Percentiles rank a stretch among this genome's conserved stretches.
phyloP scores from a whole-genome alignment of 2,113 vertebrate genomes.

The Serinus canaria region DNA sequence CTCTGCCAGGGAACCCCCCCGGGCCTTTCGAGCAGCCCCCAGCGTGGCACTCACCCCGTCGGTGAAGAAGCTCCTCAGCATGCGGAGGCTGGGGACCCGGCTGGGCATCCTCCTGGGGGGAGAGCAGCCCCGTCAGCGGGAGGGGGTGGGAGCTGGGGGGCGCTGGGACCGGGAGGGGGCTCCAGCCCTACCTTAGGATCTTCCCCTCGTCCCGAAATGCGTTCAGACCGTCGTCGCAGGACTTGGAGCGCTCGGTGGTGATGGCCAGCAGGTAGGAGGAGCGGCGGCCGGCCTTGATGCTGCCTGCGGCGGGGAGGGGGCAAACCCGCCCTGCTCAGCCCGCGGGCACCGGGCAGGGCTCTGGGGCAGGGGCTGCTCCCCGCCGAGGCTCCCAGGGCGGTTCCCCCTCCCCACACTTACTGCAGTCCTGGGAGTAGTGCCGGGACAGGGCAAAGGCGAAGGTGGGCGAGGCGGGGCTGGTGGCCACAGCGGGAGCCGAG shows the following conservation, averaged over 20 bases:
- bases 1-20: no score
- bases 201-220: constrained; percentile 89
- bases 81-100: constrained; percentile 84
- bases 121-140: constrained; percentile 21
- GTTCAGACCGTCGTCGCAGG: constrained; percentile 95
- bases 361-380: neutral
- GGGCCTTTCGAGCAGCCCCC: neutral
- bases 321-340: neutral
- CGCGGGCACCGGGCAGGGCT: rapidly evolving
- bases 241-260: constrained; percentile 96
- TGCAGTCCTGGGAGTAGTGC: constrained; percentile 95
- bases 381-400: rapidly evolving
- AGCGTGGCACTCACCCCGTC: constrained; percentile 83
- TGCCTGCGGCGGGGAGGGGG: constrained; percentile 73
- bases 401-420: constrained; percentile 75
- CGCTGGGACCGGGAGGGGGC: rapidly evolving
- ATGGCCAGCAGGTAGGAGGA: constrained; percentile 98
- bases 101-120: constrained; percentile 86
- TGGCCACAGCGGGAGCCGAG: constrained; percentile 83
- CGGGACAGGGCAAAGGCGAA: constrained; percentile 88
- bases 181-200: constrained; percentile 66
- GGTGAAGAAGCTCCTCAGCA: constrained; percentile 92
- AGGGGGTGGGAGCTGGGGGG: rapidly evolving
- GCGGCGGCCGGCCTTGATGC: constrained; percentile 91
- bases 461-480: constrained; percentile 88